These are phyloP conservation scores for Panagrolaimus sp. DNA, from an alignment of 1,140 invertebrate genomes.

Conservation along the genomic window DNA sequence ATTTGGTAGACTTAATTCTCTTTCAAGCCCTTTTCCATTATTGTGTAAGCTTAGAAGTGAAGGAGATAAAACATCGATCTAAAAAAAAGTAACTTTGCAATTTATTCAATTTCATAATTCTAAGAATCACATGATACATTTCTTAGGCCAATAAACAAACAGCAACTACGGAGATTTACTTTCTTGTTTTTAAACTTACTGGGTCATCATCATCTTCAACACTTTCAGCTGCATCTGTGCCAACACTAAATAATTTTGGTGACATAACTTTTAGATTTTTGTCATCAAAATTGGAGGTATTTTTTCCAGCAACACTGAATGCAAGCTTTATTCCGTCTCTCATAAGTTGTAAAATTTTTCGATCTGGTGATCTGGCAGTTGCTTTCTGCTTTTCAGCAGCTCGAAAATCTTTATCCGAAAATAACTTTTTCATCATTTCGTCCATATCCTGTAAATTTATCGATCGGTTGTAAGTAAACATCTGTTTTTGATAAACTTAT, in stretches of 20 bases:
- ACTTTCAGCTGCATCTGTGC: conserved; percentile 24
- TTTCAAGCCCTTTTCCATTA: conserved; percentile 28
- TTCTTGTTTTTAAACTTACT: too few relatives aligned
- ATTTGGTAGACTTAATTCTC: conserved; percentile 31
- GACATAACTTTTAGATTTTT: conserved; percentile 46
- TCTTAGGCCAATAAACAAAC: too few relatives aligned
- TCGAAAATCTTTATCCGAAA: too few relatives aligned
- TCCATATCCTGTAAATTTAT: too few relatives aligned
- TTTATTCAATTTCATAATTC: too few relatives aligned
- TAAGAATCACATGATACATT: too few relatives aligned
- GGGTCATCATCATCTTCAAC: conserved; percentile 20
- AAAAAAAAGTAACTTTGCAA: too few relatives aligned
- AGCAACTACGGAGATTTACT: neutral
- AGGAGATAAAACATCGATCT: conserved; percentile 37
- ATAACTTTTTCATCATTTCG: too few relatives aligned
- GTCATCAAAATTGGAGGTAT: conserved; percentile 38
- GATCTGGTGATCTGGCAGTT: too few relatives aligned
- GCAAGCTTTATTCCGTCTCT: conserved; percentile 39
- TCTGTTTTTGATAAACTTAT: too few relatives aligned
- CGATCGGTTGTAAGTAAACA: too few relatives aligned
- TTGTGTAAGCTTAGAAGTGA: conserved; percentile 31
- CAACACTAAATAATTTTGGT: conserved; percentile 43
- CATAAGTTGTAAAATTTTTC: conserved; percentile 18
- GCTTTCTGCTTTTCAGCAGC: too few relatives aligned
- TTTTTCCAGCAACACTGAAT: conserved; percentile 30